A percentile compares a stretch with the other conserved stretches of the same genome.
Evolutionary conservation across 2,888 invertebrate species (phyloP).

Genomic region (Folsomia manolachei): DNA sequence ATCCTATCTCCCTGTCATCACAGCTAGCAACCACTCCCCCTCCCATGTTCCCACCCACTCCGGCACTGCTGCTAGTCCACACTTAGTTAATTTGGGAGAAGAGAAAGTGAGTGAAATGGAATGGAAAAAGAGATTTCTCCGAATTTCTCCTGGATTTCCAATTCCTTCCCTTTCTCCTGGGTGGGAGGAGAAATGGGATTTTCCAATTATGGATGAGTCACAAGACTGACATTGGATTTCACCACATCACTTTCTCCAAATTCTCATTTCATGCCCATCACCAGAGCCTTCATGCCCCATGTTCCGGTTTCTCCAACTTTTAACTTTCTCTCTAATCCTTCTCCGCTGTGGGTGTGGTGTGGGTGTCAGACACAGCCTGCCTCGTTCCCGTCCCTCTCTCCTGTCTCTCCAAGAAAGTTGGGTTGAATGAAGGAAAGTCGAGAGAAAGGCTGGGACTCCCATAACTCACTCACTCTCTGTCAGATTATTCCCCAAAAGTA

Average conservation of each 20-base stretch:
- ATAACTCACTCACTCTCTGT: conserved; percentile 50
- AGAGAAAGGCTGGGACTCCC: conserved; percentile 21
- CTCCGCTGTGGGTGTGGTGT: conserved; percentile 18
- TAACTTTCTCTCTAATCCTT: conserved; percentile 40
- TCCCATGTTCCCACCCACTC: too few relatives aligned
- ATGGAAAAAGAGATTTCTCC: too few relatives aligned
- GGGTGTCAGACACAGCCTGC: background rate
- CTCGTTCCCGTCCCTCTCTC: background rate
- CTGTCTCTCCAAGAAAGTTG: conserved; percentile 21
- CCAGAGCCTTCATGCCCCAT: too few relatives aligned
- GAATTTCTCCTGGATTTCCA: conserved; percentile 11
- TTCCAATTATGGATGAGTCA: conserved; percentile 51
- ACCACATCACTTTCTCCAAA: too few relatives aligned
- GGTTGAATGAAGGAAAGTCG: conserved; percentile 38
- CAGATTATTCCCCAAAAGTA: conserved; percentile 50
- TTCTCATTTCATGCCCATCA: too few relatives aligned
- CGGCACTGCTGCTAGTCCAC: too few relatives aligned
- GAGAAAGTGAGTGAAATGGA: background rate
- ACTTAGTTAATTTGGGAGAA: conserved; percentile 4
- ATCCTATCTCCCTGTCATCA: background rate
- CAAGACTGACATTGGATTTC: too few relatives aligned
- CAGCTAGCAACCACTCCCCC: too few relatives aligned
- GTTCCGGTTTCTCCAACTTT: too few relatives aligned
- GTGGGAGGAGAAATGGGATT: conserved; percentile 49
- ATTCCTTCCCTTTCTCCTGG: too few relatives aligned